phyloP scores from a whole-genome alignment of 2,888 invertebrate genomes.

The Microplitis manilae region DNA sequence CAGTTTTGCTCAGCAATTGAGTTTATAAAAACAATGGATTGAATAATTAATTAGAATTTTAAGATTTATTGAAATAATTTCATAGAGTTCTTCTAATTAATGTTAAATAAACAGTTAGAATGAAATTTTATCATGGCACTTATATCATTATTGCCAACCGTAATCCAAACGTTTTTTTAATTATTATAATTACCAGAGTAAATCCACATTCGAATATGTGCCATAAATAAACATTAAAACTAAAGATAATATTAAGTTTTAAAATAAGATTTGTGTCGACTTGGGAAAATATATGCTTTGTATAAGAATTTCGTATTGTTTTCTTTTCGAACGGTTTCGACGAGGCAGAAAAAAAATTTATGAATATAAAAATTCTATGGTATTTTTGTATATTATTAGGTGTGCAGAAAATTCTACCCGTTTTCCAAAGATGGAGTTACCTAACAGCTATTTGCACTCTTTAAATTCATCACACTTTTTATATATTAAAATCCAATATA shows the following conservation, averaged over 20 bases:
- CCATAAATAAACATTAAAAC: constrained; percentile 19
- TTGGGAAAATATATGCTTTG: no score
- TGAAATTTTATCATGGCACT: background rate
- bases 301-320: no score
- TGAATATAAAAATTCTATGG: no score
- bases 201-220: constrained; percentile 4
- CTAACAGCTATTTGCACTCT: no score
- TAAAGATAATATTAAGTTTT: background rate
- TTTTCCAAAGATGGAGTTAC: no score
- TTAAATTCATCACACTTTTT: no score
- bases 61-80: background rate
- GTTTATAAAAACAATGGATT: constrained; percentile 98
- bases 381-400: no score
- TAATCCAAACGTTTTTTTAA: background rate
- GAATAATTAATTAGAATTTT: constrained; percentile 61
- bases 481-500: no score
- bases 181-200: no score
- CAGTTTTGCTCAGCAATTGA: constrained; percentile 97
- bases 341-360: no score
- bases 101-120: background rate
- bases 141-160: background rate
- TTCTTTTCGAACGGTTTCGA: no score
- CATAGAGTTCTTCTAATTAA: background rate
- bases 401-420: no score
- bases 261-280: background rate